A percentile compares a stretch with the other conserved stretches of the same genome.
Evolutionary conservation across 1,140 invertebrate genomes (phyloP).

Genomic region (Temnothorax nylanderi): DNA sequence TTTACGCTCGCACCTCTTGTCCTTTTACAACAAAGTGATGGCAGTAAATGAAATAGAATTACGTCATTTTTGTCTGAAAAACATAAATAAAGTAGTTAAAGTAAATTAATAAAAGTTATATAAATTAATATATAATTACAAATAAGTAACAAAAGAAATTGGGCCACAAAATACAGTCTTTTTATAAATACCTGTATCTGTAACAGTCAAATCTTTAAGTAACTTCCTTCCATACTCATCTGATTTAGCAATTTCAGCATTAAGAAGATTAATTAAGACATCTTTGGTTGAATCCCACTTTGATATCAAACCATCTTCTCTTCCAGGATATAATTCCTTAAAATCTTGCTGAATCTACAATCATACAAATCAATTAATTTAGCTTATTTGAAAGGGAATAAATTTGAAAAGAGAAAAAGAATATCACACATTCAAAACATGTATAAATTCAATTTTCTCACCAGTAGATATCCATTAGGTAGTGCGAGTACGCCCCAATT

Average conservation of each 20-base stretch:
- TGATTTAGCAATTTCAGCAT: conserved; percentile 13
- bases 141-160: not conserved
- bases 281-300: conserved; percentile 2
- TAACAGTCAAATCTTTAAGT: not conserved
- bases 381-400: not conserved
- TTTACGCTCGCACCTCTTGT: too few species aligned
- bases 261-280: not conserved
- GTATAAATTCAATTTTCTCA: not conserved
- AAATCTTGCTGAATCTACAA: conserved; percentile 35
- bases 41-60: too few species aligned
- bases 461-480: conserved; percentile 11
- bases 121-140: too few species aligned
- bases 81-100: too few species aligned
- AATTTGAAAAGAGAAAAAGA: not conserved
- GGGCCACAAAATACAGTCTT: not conserved
- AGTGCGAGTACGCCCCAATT: not conserved
- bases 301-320: conserved; percentile 18
- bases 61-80: too few species aligned
- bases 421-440: not conserved
- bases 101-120: too few species aligned
- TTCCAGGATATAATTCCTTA: conserved; percentile 28
- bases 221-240: not conserved
- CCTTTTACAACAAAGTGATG: too few species aligned
- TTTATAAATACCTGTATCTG: not conserved
- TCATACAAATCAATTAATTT: not conserved